A percentile compares a stretch with the other conserved stretches of the same genome.
Evolutionary conservation across 2,797 vertebrate genomes (phyloP).

Genomic region (Hoplostethus mediterraneus): DNA sequence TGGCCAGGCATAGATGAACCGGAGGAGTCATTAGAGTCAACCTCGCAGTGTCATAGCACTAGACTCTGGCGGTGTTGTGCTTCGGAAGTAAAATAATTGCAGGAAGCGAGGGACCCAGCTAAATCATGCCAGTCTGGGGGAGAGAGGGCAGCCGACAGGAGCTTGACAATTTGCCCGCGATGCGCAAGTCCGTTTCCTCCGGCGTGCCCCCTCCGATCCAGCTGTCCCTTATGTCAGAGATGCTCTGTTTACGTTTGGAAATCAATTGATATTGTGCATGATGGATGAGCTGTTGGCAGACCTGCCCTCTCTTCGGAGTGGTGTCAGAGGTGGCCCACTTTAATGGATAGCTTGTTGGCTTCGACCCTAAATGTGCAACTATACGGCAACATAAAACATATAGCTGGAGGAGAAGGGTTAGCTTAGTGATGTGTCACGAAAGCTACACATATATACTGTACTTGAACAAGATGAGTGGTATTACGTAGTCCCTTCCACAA

Average conservation of each 20-base stretch:
- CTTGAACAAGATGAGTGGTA: constrained; percentile 84
- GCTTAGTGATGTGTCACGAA: constrained; percentile 70
- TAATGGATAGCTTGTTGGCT: constrained; percentile 83
- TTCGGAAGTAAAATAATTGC: constrained; percentile 85
- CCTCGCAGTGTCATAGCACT: constrained; percentile 71
- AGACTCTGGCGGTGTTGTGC: constrained; percentile 75
- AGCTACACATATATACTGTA: constrained; percentile 54
- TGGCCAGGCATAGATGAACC: constrained; percentile 57
- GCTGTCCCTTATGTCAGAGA: constrained; percentile 86
- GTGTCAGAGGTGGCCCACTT: constrained; percentile 84
- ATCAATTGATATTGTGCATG: constrained; percentile 86
- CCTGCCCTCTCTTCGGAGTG: constrained; percentile 77
- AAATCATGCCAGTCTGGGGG: constrained; percentile 79
- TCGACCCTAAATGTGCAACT: constrained; percentile 81
- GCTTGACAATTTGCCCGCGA: constrained; percentile 82
- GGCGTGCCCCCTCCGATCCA: constrained; percentile 64
- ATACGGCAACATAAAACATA: constrained; percentile 77
- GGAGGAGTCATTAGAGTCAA: constrained; percentile 73
- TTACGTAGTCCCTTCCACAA: constrained; percentile 70
- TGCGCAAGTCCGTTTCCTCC: constrained; percentile 80
- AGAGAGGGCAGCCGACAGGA: constrained; percentile 76
- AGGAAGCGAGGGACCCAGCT: constrained; percentile 80
- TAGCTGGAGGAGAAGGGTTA: constrained; percentile 36
- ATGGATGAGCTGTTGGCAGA: constrained; percentile 86
- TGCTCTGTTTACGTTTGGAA: constrained; percentile 87